Evolutionary conservation across 2,888 invertebrate genomes (phyloP).

Genomic region (Diadegma fenestrale): DNA sequence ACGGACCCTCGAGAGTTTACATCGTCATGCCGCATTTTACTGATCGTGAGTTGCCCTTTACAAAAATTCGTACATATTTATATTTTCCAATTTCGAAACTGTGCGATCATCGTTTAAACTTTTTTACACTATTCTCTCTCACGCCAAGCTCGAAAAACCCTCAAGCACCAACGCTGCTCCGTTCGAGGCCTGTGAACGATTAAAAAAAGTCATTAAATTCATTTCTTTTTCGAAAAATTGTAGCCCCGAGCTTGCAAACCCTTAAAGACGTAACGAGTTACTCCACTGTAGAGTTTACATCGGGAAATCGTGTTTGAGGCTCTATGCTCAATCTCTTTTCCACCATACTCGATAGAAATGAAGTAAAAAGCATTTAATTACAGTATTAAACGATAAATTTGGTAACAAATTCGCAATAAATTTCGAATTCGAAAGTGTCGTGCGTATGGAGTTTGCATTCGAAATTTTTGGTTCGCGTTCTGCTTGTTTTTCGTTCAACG

Average conservation of each 20-base stretch:
- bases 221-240: no score
- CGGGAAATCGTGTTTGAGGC: no score
- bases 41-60: conserved; percentile 43
- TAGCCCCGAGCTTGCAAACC: no score
- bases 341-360: no score
- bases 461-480: neutral
- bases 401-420: neutral
- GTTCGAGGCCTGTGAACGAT: neutral
- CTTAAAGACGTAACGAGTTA: no score
- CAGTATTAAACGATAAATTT: neutral
- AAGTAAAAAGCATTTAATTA: neutral
- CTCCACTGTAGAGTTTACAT: no score
- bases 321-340: no score
- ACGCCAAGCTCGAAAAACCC: no score
- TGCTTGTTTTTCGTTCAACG: no score
- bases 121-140: neutral
- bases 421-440: neutral
- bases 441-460: neutral
- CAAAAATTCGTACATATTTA: neutral
- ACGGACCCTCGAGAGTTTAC: conserved; percentile 71
- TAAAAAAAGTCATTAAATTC: no score
- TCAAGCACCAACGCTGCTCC: neutral
- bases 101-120: conserved; percentile 74
- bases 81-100: neutral
- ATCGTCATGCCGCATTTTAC: conserved; percentile 64